These are phyloP conservation scores for Dasyprocta punctata DNA, from an alignment of 2,113 vertebrate genomes.

Conservation along the genomic window DNA sequence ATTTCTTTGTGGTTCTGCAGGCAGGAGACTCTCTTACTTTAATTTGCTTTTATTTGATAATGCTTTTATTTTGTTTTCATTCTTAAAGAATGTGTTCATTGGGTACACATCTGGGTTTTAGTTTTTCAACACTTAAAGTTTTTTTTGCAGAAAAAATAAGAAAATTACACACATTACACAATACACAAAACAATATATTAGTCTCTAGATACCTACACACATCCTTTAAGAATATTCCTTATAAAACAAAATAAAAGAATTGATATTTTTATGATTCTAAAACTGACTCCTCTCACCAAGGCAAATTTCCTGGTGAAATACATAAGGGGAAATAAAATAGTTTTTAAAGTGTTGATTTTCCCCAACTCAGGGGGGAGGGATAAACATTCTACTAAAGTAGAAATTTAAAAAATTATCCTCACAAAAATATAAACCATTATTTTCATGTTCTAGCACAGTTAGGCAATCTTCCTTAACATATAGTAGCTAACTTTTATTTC, in stretches of 20 bases:
- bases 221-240: slow-evolving; percentile 44
- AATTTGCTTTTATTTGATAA: slow-evolving; percentile 4
- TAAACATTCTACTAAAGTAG: slow-evolving; percentile 33
- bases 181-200: slow-evolving; percentile 53
- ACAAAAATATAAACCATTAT: slow-evolving; percentile 33
- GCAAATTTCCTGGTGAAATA: slow-evolving; percentile 42
- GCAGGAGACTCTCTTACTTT: neutral
- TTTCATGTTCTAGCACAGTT: neutral
- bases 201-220: neutral
- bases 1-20: neutral
- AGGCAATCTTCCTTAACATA: neutral
- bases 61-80: neutral
- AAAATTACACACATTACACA: slow-evolving; percentile 71
- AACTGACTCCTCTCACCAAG: slow-evolving; percentile 40
- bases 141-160: slow-evolving; percentile 38
- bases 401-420: neutral
- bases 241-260: slow-evolving; percentile 49
- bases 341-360: neutral
- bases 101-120: neutral
- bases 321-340: slow-evolving; percentile 13
- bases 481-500: slow-evolving; percentile 26
- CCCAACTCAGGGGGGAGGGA: neutral
- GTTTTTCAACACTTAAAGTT: neutral
- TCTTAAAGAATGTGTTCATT: neutral
- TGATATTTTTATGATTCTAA: slow-evolving; percentile 26